Conservation (phyloP, 2,797 vertebrate species). For the Nasua narica region DNA sequence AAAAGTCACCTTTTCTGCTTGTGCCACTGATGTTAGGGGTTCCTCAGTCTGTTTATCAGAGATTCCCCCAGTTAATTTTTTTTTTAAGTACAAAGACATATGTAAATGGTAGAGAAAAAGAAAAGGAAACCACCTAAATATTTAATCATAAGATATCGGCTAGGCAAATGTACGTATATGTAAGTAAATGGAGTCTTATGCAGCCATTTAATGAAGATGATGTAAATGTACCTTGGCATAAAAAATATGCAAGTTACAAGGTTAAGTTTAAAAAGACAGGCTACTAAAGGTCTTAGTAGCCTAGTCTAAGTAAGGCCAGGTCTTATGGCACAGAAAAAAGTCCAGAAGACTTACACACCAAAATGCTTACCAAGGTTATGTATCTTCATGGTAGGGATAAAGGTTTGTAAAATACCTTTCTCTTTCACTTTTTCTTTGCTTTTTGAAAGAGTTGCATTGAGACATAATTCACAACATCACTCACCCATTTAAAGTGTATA, state of each 20-base stretch:
- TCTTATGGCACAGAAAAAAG: background rate
- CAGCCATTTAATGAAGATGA: background rate
- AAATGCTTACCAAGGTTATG: background rate
- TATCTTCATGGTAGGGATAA: background rate
- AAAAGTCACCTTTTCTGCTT: background rate
- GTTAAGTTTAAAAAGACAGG: background rate
- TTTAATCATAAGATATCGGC: background rate
- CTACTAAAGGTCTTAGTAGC: too few relatives aligned
- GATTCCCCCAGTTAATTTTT: background rate
- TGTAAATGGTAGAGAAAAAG: background rate
- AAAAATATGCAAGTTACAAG: background rate
- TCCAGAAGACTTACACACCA: background rate
- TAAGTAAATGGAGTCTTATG: background rate
- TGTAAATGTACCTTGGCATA: background rate
- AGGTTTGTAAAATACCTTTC: background rate
- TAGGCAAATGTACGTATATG: background rate
- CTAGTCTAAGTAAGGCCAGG: too few relatives aligned
- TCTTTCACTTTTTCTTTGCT: background rate
- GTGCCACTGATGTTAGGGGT: background rate
- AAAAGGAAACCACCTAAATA: background rate
- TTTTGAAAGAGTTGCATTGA: background rate
- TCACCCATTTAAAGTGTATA: background rate
- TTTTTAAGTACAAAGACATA: background rate
- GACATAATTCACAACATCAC: background rate
- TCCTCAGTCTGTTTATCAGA: background rate